phyloP scores from a whole-genome alignment of 1,140 invertebrate genomes.

The Agrilus planipennis region DNA sequence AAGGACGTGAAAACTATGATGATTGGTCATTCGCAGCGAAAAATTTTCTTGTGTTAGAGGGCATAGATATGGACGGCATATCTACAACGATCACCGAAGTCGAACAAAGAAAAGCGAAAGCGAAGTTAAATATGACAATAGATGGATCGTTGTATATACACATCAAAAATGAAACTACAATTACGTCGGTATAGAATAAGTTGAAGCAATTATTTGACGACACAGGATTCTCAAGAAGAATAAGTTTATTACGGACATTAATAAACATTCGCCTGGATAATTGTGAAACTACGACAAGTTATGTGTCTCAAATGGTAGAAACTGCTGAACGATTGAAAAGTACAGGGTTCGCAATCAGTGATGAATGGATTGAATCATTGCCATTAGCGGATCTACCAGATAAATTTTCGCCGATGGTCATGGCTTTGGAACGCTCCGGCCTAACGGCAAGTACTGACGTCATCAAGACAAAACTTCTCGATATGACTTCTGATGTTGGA shows the following conservation, averaged over 20 bases:
- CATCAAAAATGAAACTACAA: slow-evolving; percentile 20
- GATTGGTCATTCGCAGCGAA: no score
- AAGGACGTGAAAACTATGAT: no score
- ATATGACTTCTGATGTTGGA: no score
- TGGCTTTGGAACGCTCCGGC: slow-evolving; percentile 25
- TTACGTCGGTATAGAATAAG: slow-evolving; percentile 23
- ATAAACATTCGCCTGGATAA: slow-evolving; percentile 21
- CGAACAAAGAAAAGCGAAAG: no score
- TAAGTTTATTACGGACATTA: slow-evolving; percentile 19
- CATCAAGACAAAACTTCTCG: slow-evolving; percentile 16
- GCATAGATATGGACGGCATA: no score
- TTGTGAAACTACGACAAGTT: slow-evolving; percentile 14
- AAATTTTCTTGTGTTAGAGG: no score
- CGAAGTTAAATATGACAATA: slow-evolving; percentile 26
- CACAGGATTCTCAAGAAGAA: slow-evolving; percentile 19
- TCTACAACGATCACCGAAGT: no score
- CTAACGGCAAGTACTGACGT: slow-evolving; percentile 11
- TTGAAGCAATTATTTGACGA: slow-evolving; percentile 22
- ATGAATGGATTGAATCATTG: slow-evolving; percentile 29
- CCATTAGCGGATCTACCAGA: slow-evolving; percentile 29
- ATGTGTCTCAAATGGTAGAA: no score
- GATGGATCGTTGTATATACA: slow-evolving; percentile 27
- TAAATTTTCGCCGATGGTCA: slow-evolving; percentile 30
- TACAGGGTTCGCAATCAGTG: slow-evolving; percentile 21
- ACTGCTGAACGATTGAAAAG: slow-evolving; percentile 14